These are phyloP conservation scores for Myotis lucifugus DNA, from an alignment of 2,113 vertebrate genomes.

Conservation along the genomic window DNA sequence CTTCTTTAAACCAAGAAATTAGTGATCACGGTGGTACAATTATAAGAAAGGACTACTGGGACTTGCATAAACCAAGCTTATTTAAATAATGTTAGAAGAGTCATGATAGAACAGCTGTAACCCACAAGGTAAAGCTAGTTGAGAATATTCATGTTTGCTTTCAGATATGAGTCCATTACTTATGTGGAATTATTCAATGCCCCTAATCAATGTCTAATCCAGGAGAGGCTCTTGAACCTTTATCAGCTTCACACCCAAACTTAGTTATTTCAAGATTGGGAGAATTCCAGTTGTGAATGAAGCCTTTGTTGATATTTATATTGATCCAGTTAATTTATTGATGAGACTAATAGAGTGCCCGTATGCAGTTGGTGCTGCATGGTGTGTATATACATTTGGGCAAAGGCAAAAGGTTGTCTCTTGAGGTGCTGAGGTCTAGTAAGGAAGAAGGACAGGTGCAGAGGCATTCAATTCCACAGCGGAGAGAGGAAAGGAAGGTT, in stretches of 20 bases:
- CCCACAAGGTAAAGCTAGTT: slow-evolving; percentile 40
- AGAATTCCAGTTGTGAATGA: not conserved
- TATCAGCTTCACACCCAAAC: not conserved
- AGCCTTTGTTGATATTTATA: not conserved
- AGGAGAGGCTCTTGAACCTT: not conserved
- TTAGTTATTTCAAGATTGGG: slow-evolving; percentile 34
- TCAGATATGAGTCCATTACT: not conserved
- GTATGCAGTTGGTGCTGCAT: not conserved
- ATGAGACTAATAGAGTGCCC: not conserved
- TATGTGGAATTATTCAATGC: slow-evolving; percentile 33
- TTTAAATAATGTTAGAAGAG: slow-evolving; percentile 68
- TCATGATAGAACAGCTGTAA: slow-evolving; percentile 56
- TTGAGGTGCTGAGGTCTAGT: not conserved
- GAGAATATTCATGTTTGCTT: slow-evolving; percentile 54
- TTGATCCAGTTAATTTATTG: not conserved
- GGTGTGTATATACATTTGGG: not conserved
- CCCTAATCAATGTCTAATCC: not conserved
- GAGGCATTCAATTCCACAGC: not conserved
- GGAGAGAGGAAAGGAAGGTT: not conserved
- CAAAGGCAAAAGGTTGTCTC: not conserved
- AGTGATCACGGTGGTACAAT: not conserved
- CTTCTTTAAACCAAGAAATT: slow-evolving; percentile 49
- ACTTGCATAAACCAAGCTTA: slow-evolving; percentile 53
- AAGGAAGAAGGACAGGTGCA: not conserved
- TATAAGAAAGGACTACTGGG: slow-evolving; percentile 2